Evolutionary conservation across 2,113 vertebrate genomes (phyloP), one percentile per base, ranked within the genome.

Genomic region (Apeltes quadracus): DNA sequence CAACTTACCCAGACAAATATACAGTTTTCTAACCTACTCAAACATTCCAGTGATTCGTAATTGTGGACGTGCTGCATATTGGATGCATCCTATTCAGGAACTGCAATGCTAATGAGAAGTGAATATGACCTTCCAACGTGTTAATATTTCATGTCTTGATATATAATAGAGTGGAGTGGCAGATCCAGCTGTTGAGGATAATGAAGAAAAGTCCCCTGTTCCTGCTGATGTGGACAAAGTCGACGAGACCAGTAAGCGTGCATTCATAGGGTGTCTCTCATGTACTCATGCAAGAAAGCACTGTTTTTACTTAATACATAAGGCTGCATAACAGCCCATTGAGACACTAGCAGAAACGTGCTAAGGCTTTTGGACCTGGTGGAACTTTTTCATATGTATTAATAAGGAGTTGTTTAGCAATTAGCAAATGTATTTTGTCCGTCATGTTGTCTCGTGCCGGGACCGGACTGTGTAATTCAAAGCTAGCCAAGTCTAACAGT

Each of bases 101-200:
- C 20, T 72, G 22, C 23, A 14, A n/a, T 36, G 3, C 10, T 56
- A n/a, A n/a, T 61, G 29, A 25, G n/a, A 27, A 51, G 3, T 27
- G 23, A 41, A 53, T 41, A 2, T 57, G 5, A 54, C 27, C 15
- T 67, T 32, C 46, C 54, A 43, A 9, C 1, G 8, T 57, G n/a
- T 62, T 75, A 2, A 48, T 54, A 53, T 74, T 3, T 7, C n/a
- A 14, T 43, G 15, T 69, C 12, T 73, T 25, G 22, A 53, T 53
- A 25, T 75, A 64, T 34, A 44, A 61, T 58, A 90, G 82, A 39
- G 3, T 62, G 69, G 12, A 65, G 15, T 46, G 7, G 18, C 62
- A 29, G 59, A 54, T 59, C 9, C 32, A 58, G 22, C 15, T 53
- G 63, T 7, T n/a, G 22, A 16, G 22, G 64, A 70, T 9, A n/a